Conservation (phyloP, 2,888 invertebrate species). For the Beris morrisii region DNA sequence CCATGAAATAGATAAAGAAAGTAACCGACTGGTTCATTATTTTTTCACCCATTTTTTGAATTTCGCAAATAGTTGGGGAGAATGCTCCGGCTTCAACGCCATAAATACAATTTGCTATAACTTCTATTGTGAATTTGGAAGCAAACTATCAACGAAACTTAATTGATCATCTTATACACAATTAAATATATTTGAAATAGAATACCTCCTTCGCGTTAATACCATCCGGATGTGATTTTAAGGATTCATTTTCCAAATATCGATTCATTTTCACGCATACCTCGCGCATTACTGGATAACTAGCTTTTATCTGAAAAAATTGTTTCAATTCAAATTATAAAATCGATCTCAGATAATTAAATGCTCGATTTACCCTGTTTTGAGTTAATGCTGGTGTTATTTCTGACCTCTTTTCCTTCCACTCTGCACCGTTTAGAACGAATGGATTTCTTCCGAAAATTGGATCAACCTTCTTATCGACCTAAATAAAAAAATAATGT, state of each 20-base stretch:
- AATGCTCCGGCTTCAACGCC: slow-evolving; percentile 57
- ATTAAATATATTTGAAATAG: background rate
- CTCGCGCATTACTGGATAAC: slow-evolving; percentile 57
- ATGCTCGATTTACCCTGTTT: slow-evolving; percentile 51
- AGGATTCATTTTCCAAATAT: slow-evolving; percentile 50
- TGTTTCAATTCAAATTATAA: background rate
- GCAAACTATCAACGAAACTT: slow-evolving; percentile 43
- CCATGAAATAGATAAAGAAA: slow-evolving; percentile 41
- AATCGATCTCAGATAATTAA: background rate
- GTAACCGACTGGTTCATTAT: slow-evolving; percentile 39
- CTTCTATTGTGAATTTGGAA: slow-evolving; percentile 54
- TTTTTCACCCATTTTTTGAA: slow-evolving; percentile 44
- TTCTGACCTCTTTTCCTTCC: slow-evolving; percentile 58
- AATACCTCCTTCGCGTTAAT: slow-evolving; percentile 55
- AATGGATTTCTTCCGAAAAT: slow-evolving; percentile 59
- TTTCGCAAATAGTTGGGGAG: slow-evolving; percentile 44
- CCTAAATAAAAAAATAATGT: slow-evolving; percentile 34
- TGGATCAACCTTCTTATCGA: slow-evolving; percentile 56
- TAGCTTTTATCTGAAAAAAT: slow-evolving; percentile 53
- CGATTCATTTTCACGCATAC: slow-evolving; percentile 54
- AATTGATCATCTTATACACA: background rate
- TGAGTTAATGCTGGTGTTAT: slow-evolving; percentile 60
- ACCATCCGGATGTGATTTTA: slow-evolving; percentile 46
- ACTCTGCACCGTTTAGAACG: slow-evolving; percentile 55
- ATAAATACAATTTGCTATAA: slow-evolving; percentile 57